Conservation (phyloP, 2,888 invertebrate species). For the Sipha maydis region DNA sequence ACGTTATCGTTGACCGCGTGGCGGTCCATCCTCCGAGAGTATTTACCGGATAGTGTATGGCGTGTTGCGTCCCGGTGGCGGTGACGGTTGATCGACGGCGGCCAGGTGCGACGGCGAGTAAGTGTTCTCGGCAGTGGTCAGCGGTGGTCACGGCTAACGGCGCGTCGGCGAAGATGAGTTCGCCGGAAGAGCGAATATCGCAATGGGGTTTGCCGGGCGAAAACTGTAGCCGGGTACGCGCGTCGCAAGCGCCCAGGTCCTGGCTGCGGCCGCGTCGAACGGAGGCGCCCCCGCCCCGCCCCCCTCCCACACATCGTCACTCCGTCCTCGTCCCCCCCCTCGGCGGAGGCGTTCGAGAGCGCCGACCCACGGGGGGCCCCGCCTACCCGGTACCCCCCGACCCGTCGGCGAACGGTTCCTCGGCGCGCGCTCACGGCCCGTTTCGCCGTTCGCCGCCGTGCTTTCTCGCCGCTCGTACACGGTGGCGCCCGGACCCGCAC, state of each 20-base stretch:
- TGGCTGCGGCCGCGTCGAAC: not conserved
- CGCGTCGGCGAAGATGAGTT: not conserved
- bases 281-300: too few relatives aligned
- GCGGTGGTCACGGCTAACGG: not conserved
- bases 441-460: not conserved
- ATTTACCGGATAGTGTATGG: not conserved
- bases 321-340: too few relatives aligned
- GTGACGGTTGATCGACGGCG: not conserved
- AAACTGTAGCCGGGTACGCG: not conserved
- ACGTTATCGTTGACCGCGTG: too few relatives aligned
- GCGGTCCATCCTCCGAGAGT: too few relatives aligned
- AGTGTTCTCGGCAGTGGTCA: not conserved
- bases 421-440: too few relatives aligned
- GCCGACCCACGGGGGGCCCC: slow-evolving; percentile 21
- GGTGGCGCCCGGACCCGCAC: not conserved
- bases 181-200: not conserved
- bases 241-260: not conserved
- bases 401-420: not conserved
- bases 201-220: not conserved
- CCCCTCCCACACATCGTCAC: too few relatives aligned
- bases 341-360: slow-evolving; percentile 6
- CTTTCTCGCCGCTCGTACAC: not conserved
- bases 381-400: slow-evolving; percentile 1
- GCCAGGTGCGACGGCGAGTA: not conserved
- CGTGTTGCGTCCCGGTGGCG: not conserved